A percentile compares a stretch with the other conserved stretches of the same genome.
These are phyloP conservation scores for Ceraclea dissimilis DNA, from an alignment of 2,888 invertebrate genomes.

Conservation along the genomic window DNA sequence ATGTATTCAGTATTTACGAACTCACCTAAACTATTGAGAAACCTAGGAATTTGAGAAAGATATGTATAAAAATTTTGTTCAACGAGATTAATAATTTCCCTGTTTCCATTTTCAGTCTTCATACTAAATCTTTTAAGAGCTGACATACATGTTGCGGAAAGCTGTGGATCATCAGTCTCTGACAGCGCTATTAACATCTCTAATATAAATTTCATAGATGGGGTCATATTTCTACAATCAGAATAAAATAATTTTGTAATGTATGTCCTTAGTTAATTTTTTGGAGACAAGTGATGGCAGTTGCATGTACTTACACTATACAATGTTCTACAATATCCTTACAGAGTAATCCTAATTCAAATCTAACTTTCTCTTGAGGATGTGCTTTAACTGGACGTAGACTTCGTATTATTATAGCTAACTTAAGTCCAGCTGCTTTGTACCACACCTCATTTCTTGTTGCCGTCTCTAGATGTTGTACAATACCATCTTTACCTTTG, in stretches of 20 bases:
- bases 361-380: slow-evolving; percentile 53
- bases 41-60: slow-evolving; percentile 55
- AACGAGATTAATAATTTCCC: slow-evolving; percentile 44
- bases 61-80: slow-evolving; percentile 54
- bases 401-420: slow-evolving; percentile 43
- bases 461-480: slow-evolving; percentile 34
- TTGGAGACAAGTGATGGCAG: too few species aligned
- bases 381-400: slow-evolving; percentile 51
- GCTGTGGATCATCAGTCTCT: slow-evolving; percentile 56
- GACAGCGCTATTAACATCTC: slow-evolving; percentile 62
- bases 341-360: slow-evolving; percentile 54
- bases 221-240: slow-evolving; percentile 50
- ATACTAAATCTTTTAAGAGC: slow-evolving; percentile 37
- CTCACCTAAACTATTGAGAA: slow-evolving; percentile 55
- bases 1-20: too few species aligned
- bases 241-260: background rate
- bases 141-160: slow-evolving; percentile 38
- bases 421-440: slow-evolving; percentile 48
- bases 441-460: slow-evolving; percentile 51
- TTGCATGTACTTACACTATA: slow-evolving; percentile 43
- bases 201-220: slow-evolving; percentile 52
- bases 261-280: too few species aligned
- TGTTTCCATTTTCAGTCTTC: slow-evolving; percentile 35
- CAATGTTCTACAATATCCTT: slow-evolving; percentile 52
- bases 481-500: slow-evolving; percentile 32